Conservation (phyloP, 92 coral and sea anemone genomes). For the Umimayanthus kanabou region DNA sequence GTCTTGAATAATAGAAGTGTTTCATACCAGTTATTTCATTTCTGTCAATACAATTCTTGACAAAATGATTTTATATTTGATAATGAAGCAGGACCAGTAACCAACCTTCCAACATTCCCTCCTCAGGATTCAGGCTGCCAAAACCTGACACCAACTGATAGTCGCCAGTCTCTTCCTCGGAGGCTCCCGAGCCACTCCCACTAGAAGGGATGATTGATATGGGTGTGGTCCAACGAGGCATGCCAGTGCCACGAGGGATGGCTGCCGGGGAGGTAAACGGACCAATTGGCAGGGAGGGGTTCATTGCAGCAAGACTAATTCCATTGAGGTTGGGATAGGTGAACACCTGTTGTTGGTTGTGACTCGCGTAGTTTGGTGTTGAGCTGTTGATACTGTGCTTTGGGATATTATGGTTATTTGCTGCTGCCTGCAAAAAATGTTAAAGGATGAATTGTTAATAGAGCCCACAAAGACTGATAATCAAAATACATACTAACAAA, state of each 20-base stretch:
- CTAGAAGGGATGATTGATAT: slow-evolving; percentile 48
- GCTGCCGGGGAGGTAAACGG: slow-evolving; percentile 59
- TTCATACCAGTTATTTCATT: too few relatives aligned
- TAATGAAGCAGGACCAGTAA: not conserved
- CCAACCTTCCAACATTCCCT: slow-evolving; percentile 81
- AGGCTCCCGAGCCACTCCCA: slow-evolving; percentile 25
- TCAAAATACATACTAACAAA: not conserved
- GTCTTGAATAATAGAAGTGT: not conserved
- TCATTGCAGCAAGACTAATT: slow-evolving; percentile 51
- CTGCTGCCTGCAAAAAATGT: slow-evolving; percentile 23
- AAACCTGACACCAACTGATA: slow-evolving; percentile 80
- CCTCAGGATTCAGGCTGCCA: slow-evolving; percentile 78
- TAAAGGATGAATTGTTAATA: not conserved
- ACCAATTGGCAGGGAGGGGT: slow-evolving; percentile 57
- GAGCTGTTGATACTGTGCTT: slow-evolving; percentile 50
- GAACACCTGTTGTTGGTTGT: slow-evolving; percentile 55
- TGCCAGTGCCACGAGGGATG: slow-evolving; percentile 37
- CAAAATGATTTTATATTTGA: not conserved
- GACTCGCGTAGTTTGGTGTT: slow-evolving; percentile 49
- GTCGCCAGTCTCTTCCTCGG: slow-evolving; percentile 68
- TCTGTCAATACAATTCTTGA: too few relatives aligned
- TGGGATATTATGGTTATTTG: slow-evolving; percentile 14
- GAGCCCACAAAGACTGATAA: too few relatives aligned
- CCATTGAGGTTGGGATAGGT: slow-evolving; percentile 61
- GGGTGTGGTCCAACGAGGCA: slow-evolving; percentile 63